Percentiles rank a stretch among this genome's conserved stretches.
These are phyloP conservation scores for Drosophila kanekoi DNA, from an alignment of 2,888 invertebrate species.

Conservation along the genomic window DNA sequence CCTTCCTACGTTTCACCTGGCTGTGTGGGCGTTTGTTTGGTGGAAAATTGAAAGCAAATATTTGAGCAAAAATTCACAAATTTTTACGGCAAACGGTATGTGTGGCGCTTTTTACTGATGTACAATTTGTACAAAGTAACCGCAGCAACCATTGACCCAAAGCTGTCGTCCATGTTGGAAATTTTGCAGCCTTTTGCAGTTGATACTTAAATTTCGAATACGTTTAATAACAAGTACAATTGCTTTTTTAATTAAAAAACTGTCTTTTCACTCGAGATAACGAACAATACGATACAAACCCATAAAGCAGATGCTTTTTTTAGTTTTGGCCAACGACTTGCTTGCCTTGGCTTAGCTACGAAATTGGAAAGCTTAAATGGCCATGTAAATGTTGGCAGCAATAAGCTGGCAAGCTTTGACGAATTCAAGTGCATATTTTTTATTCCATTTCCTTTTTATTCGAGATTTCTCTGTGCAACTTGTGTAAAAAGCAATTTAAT, in stretches of 20 bases:
- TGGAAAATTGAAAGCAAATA: constrained; percentile 75
- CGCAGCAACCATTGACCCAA: constrained; percentile 47
- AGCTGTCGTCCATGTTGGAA: constrained; percentile 23
- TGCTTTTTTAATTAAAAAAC: constrained; percentile 70
- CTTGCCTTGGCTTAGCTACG: constrained; percentile 49
- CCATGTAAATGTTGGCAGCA: constrained; percentile 33
- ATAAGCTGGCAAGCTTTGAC: constrained; percentile 30
- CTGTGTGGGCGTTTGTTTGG: constrained; percentile 26
- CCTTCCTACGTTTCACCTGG: constrained; percentile 2
- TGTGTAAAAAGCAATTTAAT: constrained; percentile 16
- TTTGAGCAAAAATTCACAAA: constrained; percentile 71
- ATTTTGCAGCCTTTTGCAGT: not conserved
- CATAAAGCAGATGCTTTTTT: constrained; percentile 4
- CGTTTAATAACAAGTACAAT: constrained; percentile 31
- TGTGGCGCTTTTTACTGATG: constrained; percentile 41
- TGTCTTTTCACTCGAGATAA: constrained; percentile 17
- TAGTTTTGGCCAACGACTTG: constrained; percentile 35
- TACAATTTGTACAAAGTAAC: constrained; percentile 63
- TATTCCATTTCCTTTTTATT: not conserved
- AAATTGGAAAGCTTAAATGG: constrained; percentile 55
- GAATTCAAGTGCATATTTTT: constrained; percentile 16
- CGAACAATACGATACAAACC: constrained; percentile 1
- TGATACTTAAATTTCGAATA: constrained; percentile 12
- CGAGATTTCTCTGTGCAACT: constrained; percentile 2
- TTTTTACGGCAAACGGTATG: constrained; percentile 53